Conservation (phyloP, 2,113 vertebrate species). For the Pithys albifrons region DNA sequence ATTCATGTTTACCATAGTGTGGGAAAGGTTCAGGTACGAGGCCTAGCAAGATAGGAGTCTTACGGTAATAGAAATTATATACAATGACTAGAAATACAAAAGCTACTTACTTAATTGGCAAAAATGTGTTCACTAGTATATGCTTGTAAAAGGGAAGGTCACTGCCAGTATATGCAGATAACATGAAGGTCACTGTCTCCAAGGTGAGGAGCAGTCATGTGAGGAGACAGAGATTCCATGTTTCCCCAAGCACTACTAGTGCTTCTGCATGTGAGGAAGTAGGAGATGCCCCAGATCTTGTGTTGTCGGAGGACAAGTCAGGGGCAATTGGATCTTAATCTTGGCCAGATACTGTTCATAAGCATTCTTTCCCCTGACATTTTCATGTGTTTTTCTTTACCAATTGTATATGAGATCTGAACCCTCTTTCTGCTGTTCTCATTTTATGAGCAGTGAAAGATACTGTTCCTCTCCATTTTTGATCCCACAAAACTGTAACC, state of each 20-base stretch:
- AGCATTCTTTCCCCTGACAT: background rate
- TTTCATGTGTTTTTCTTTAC: background rate
- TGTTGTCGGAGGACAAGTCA: background rate
- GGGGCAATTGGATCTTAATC: background rate
- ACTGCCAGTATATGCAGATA: background rate
- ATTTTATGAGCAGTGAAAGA: background rate
- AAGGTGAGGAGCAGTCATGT: background rate
- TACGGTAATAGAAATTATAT: background rate
- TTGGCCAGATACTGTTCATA: background rate
- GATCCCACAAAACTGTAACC: background rate
- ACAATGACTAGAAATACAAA: background rate
- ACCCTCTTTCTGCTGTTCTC: background rate
- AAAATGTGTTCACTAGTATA: background rate
- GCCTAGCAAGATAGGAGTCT: background rate
- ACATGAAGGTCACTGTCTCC: background rate
- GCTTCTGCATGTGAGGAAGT: background rate
- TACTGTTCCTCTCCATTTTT: background rate
- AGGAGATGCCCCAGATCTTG: background rate
- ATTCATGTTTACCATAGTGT: background rate
- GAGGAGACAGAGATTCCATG: background rate
- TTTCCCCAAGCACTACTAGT: background rate
- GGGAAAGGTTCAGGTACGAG: background rate
- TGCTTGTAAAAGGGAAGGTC: background rate
- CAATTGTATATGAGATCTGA: background rate
- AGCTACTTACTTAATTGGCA: background rate